Percentiles rank a stretch among this genome's conserved stretches.
These are phyloP conservation scores for Nemotelus nigrinus DNA, from an alignment of 2,888 invertebrate genomes.

Conservation along the genomic window DNA sequence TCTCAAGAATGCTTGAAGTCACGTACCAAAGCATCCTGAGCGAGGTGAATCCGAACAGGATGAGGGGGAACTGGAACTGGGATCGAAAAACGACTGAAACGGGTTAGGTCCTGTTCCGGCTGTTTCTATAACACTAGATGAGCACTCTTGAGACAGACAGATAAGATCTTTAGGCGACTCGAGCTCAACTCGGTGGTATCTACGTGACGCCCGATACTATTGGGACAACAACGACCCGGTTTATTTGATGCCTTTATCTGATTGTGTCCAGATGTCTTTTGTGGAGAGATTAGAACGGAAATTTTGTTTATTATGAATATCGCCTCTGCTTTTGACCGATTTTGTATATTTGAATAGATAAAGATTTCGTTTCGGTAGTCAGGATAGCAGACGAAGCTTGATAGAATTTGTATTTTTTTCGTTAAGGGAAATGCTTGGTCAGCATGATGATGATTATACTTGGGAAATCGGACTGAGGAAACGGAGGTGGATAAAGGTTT, in stretches of 20 bases:
- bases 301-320: background rate
- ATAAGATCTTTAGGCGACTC: background rate
- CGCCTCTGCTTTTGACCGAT: background rate
- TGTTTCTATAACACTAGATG: too few species aligned
- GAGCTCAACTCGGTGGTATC: background rate
- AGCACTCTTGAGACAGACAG: background rate
- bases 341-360: too few species aligned
- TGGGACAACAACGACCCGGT: background rate
- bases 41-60: background rate
- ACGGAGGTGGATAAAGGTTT: too few species aligned
- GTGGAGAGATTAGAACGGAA: background rate
- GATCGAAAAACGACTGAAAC: too few species aligned
- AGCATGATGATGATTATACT: too few species aligned
- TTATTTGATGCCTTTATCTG: background rate
- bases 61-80: too few species aligned
- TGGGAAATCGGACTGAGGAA: too few species aligned
- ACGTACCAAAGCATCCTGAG: background rate
- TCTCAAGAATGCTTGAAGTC: background rate
- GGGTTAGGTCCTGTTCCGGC: too few species aligned
- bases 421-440: too few species aligned
- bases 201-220: background rate
- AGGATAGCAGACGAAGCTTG: too few species aligned
- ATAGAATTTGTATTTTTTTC: too few species aligned
- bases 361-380: too few species aligned
- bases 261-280: background rate